Evolutionary conservation across 2,888 invertebrate genomes (phyloP), one percentile per base, ranked within the genome.

Genomic region (Noctua pronuba): DNA sequence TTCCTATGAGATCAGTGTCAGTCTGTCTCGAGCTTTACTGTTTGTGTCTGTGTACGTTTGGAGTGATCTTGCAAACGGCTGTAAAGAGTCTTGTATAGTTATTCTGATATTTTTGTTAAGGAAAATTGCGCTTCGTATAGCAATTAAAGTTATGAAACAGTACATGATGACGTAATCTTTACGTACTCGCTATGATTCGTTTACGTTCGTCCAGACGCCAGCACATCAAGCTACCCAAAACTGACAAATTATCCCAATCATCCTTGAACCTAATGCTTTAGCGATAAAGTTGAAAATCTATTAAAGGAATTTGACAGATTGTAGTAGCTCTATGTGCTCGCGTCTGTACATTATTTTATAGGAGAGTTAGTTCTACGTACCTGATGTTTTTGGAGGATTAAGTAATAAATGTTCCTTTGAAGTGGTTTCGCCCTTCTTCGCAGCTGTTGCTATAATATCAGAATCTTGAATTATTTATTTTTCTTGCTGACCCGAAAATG

Each of bases 1-100:
- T 62, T 52, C 41, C 11, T 49, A 55, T 73, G 28, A 74, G 52
- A 69, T 58, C n/a, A n/a, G 55, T 79, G 73, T 67, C 79, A 73
- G 73, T 60, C 35, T 66, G n/a, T 64, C 55, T 31, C n/a, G 5
- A 10, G 38, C 44, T 83, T 78, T 78, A 73, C 10, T 49, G 41
- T 41, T 8, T 70, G 38, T 55, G 28, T n/a, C 16, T 67, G 5
- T 52, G 21, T 44, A 49, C 6, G 21, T 41, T 49, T 35, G 44
- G 28, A 5, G 1, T 58, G 2, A 44, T 38, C 28, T 52, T 35
- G 58, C 3, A 71, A n/a, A 64, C 7, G 8, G 31, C n/a, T 62
- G 7, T 11, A 11, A 10, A 52, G 28, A 28, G 3, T 49, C 24
- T 41, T 18, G 24, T 49, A 21, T 3, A 16, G 35, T 46, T 58